A percentile compares a stretch with the other conserved stretches of the same genome.
Evolutionary conservation across 2,888 invertebrate species (phyloP).

Genomic region (Nowickia ferox): DNA sequence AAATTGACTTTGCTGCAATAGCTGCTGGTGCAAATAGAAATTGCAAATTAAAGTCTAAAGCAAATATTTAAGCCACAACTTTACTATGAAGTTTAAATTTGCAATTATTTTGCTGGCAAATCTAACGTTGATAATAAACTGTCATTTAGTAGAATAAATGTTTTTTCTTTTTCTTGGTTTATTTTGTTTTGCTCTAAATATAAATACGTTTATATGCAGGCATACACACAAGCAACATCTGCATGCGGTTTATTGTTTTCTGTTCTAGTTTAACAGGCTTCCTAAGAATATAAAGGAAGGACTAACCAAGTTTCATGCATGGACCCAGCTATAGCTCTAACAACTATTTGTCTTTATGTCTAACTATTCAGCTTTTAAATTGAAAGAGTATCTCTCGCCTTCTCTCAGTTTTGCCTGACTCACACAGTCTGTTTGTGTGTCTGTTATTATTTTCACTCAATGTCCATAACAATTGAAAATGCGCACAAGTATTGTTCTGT

Average conservation of each 20-base stretch:
- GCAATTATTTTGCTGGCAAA: conserved; percentile 13
- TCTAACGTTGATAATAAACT: conserved; percentile 33
- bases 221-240: conserved; percentile 31
- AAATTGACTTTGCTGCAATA: neutral
- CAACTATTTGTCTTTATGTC: conserved; percentile 40
- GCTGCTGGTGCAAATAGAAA: neutral
- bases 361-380: conserved; percentile 16
- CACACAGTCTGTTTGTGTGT: conserved; percentile 3
- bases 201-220: neutral
- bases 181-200: neutral
- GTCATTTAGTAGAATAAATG: conserved; percentile 29
- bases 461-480: conserved; percentile 60
- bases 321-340: conserved; percentile 4
- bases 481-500: conserved; percentile 46
- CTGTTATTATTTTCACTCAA: conserved; percentile 54
- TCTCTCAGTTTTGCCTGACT: conserved; percentile 9
- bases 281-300: neutral
- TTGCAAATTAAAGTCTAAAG: conserved; percentile 14
- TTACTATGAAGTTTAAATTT: conserved; percentile 17
- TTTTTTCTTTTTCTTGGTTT: neutral
- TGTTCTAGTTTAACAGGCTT: conserved; percentile 36
- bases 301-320: neutral
- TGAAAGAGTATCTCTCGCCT: neutral
- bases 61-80: conserved; percentile 32
- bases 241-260: conserved; percentile 47